Percentiles rank a stretch among this genome's conserved stretches.
Conservation (phyloP, 1,140 invertebrate species). For the Caerostris darwini region DNA sequence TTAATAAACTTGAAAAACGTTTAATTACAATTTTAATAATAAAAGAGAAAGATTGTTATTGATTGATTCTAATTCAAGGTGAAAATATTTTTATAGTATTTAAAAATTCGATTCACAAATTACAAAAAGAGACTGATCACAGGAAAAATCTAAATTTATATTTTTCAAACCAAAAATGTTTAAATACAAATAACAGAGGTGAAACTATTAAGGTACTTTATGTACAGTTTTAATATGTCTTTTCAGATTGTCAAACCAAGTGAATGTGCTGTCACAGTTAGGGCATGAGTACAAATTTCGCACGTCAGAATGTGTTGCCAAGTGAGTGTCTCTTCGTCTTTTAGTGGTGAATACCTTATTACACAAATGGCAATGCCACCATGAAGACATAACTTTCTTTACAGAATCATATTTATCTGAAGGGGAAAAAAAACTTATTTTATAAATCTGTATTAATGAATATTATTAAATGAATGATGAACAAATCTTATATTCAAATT, state of each 20-base stretch:
- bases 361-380: slow-evolving; percentile 16
- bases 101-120: too few species aligned
- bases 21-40: too few species aligned
- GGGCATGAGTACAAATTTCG: slow-evolving; percentile 30
- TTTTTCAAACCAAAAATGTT: neutral
- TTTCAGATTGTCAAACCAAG: slow-evolving; percentile 47
- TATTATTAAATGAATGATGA: too few species aligned
- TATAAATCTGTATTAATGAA: too few species aligned
- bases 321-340: slow-evolving; percentile 26
- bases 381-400: neutral
- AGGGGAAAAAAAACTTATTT: neutral
- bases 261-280: slow-evolving; percentile 22
- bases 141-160: neutral
- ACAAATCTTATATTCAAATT: too few species aligned
- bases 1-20: too few species aligned
- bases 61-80: too few species aligned
- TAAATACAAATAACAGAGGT: neutral
- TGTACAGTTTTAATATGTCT: slow-evolving; percentile 39
- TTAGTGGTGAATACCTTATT: slow-evolving; percentile 35
- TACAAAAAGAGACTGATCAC: too few species aligned
- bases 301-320: slow-evolving; percentile 51
- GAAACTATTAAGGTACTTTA: neutral
- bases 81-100: too few species aligned
- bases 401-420: neutral
- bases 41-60: too few species aligned